Conservation (phyloP, 1,140 invertebrate genomes). For the Cydia pomonella region DNA sequence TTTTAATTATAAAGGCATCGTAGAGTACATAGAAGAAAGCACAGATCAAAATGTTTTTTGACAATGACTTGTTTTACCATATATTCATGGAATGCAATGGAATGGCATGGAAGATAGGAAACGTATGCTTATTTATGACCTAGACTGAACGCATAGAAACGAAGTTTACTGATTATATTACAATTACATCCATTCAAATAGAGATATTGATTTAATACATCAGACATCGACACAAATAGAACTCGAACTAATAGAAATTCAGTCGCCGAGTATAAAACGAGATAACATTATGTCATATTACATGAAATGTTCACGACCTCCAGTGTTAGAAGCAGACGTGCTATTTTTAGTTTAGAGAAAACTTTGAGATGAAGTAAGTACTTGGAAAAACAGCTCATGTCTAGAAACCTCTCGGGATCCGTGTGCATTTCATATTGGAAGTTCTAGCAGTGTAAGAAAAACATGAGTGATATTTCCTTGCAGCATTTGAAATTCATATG, state of each 20-base stretch:
- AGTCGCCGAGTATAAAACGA: background rate
- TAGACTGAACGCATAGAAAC: too few species aligned
- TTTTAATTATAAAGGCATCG: too few species aligned
- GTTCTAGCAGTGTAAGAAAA: background rate
- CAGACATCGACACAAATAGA: constrained; percentile 1
- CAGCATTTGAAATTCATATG: background rate
- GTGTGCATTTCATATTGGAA: background rate
- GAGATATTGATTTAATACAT: background rate
- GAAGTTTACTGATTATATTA: too few species aligned
- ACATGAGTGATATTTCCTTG: background rate
- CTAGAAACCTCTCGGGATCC: background rate
- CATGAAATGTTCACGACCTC: constrained; percentile 10
- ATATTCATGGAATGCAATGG: too few species aligned
- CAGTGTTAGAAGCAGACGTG: background rate
- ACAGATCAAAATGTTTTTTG: too few species aligned
- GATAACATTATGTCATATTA: constrained; percentile 9
- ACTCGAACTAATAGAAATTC: constrained; percentile 15
- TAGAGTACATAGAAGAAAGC: too few species aligned
- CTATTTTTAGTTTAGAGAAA: constrained; percentile 1
- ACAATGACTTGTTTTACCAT: too few species aligned
- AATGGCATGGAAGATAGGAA: too few species aligned
- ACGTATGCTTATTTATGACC: too few species aligned
- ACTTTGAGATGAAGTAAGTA: constrained; percentile 3
- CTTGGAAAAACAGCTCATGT: constrained; percentile 3
- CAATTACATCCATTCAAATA: background rate